A percentile compares a stretch with the other conserved stretches of the same genome.
These are phyloP conservation scores for Todiramphus saurophagus DNA, from an alignment of 2,113 vertebrate genomes.

Conservation along the genomic window DNA sequence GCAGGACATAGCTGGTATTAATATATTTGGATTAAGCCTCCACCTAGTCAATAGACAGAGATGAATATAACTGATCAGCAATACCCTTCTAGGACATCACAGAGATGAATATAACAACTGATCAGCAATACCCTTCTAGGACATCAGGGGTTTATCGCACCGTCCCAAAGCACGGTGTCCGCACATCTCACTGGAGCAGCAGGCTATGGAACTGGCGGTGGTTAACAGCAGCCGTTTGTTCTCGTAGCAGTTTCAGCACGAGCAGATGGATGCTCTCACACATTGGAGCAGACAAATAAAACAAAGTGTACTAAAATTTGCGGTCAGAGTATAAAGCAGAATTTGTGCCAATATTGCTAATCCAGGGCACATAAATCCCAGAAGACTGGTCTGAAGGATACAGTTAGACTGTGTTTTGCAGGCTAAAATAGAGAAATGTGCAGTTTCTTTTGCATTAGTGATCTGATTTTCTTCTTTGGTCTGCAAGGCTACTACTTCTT, in stretches of 20 bases:
- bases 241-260: background rate
- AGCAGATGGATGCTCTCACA: background rate
- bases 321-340: background rate
- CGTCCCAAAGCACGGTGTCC: background rate
- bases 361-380: background rate
- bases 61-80: background rate
- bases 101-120: too few relatives aligned
- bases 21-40: background rate
- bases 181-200: background rate
- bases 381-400: background rate
- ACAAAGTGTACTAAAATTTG: background rate
- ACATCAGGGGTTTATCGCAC: background rate
- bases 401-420: background rate
- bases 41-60: background rate
- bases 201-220: background rate
- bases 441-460: background rate
- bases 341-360: background rate
- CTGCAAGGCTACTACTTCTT: background rate
- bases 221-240: background rate
- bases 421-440: background rate
- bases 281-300: background rate
- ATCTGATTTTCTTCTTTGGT: background rate
- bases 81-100: background rate
- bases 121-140: background rate
- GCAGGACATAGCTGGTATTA: background rate